Evolutionary conservation across 2,113 vertebrate genomes (phyloP), one percentile per base, ranked within the genome.

Genomic region (Ceyx cyanopectus): DNA sequence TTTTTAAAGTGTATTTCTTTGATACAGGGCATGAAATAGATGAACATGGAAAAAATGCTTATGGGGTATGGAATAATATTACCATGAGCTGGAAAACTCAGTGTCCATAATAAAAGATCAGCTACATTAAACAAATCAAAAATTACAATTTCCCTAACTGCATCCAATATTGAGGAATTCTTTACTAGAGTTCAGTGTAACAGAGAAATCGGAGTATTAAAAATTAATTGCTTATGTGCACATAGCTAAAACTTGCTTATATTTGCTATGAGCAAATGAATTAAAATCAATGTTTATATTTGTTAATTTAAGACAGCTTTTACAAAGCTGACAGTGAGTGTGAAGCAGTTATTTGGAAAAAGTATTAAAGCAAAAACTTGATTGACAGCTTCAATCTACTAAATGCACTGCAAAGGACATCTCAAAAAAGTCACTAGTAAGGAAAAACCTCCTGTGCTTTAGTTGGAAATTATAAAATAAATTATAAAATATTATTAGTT

Each of bases 1-100:
- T 61, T 89, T 79, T 22, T 1, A n/a, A 93, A 89, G 63, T 40
- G 7, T 4, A 7, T 85, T 91, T 80, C 63, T 92, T 92, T 61
- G 34, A 37, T 23, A 61, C 10, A 1, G 0, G 32, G 85, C 23
- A 73, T 62, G 46, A 87, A 94, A 73, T 67, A 87, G 18, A 62
- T 85, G 73, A 76, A 75, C 14, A 73, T 43, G 37, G 70, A 75
- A 94, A 94, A 95, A 96, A 66, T 85, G 14, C 27, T 77, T 73
- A 51, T 1, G 5, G 61, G 17, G 17, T 83, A 91, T 51, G 54
- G 78, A 95, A 85, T 58, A 80, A 24, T 58, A 82, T 54, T 91
- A 80, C 65, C 34, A 66, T 41, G 53, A 82, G 58, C 8, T 87
- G 79, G 58, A 77, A 87, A 60, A 22, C 18, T 85, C 32, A 46